Evolutionary conservation across 2,113 vertebrate genomes (phyloP).

Genomic region (Casuarius casuarius): DNA sequence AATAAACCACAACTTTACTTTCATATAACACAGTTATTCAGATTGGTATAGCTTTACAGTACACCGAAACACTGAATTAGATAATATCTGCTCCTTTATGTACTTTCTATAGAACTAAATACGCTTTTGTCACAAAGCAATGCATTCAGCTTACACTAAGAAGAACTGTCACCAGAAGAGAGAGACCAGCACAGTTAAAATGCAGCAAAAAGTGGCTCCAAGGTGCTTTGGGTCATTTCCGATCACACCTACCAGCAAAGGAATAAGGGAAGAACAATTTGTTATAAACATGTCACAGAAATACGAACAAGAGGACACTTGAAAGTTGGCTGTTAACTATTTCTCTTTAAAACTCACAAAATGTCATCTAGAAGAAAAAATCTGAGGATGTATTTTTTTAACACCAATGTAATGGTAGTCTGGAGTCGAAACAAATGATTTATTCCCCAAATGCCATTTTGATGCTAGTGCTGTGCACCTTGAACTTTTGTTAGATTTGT

Average conservation of each 20-base stretch:
- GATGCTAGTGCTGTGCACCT: background rate
- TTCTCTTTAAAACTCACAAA: slow-evolving; percentile 58
- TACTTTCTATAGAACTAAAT: background rate
- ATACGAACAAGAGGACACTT: slow-evolving; percentile 25
- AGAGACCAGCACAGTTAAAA: background rate
- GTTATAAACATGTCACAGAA: slow-evolving; percentile 57
- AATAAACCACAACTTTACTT: background rate
- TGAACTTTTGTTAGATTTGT: background rate
- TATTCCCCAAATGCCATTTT: background rate
- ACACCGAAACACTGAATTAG: background rate
- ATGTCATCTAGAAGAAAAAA: background rate
- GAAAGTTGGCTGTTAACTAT: slow-evolving; percentile 33
- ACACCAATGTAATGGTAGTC: background rate
- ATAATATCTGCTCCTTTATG: background rate
- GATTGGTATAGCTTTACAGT: background rate
- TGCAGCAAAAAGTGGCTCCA: background rate
- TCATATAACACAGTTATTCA: background rate
- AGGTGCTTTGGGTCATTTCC: background rate
- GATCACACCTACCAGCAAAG: background rate
- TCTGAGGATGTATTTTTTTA: background rate
- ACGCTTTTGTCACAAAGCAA: background rate
- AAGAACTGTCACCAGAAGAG: background rate
- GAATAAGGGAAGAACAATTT: slow-evolving; percentile 38
- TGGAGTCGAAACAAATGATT: background rate
- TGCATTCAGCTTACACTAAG: background rate